Percentiles rank a stretch among this genome's conserved stretches.
Conservation (phyloP, 2,113 vertebrate genomes). For the Callopanchax toddi region DNA sequence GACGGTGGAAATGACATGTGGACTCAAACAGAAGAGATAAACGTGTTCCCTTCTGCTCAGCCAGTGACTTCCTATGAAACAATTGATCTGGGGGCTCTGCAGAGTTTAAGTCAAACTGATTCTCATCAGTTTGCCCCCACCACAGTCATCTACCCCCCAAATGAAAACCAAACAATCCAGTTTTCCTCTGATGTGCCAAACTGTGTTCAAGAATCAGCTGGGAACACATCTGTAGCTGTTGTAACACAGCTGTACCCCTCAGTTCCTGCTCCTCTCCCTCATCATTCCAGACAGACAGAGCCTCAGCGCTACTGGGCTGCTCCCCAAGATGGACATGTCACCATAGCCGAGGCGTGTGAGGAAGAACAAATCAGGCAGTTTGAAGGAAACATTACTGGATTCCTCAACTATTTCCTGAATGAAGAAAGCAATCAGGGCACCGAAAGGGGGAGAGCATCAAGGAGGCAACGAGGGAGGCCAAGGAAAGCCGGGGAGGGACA, state of each 20-base stretch:
- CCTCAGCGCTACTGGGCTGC: conserved; percentile 17
- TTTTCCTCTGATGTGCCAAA: neutral
- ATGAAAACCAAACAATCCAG: conserved; percentile 19
- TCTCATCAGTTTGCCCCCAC: conserved; percentile 41
- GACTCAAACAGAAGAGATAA: conserved; percentile 52
- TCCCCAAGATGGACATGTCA: neutral
- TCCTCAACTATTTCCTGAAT: conserved; percentile 74
- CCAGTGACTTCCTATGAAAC: conserved; percentile 33
- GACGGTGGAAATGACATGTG: conserved; percentile 17
- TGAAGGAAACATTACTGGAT: conserved; percentile 75
- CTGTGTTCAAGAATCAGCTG: conserved; percentile 6
- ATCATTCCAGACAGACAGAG: neutral
- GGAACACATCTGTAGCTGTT: conserved; percentile 3
- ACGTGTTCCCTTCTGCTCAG: neutral
- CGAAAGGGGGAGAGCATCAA: neutral
- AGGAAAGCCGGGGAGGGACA: neutral
- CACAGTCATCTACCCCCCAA: conserved; percentile 31
- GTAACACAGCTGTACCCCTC: neutral
- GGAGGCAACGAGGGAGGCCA: neutral
- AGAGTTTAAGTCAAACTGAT: conserved; percentile 22
- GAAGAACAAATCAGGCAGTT: conserved; percentile 50
- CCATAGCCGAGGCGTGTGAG: conserved; percentile 1
- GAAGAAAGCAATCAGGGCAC: neutral
- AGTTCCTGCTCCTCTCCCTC: neutral
- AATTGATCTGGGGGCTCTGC: conserved; percentile 37